These are phyloP conservation scores for Strigamia crassipes DNA, from an alignment of 2,888 invertebrate species.

Conservation along the genomic window DNA sequence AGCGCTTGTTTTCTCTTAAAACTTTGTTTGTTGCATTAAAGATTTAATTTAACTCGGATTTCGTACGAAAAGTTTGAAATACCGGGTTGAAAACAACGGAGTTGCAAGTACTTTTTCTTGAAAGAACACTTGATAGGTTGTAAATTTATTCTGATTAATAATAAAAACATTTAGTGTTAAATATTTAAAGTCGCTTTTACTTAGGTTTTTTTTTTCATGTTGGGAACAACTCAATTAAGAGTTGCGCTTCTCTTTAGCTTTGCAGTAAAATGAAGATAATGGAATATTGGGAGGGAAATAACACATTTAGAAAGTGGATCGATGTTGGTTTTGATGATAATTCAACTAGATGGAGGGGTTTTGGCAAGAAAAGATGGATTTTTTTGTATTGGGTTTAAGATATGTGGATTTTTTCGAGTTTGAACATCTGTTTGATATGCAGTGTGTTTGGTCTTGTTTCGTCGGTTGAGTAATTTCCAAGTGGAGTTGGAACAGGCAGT, in stretches of 20 bases:
- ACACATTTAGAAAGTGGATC: slow-evolving; percentile 7
- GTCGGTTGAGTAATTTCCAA: slow-evolving; percentile 27
- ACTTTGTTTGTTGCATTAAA: background rate
- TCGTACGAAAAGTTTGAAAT: no score
- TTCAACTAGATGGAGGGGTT: background rate
- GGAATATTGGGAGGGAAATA: background rate
- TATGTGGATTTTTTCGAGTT: background rate
- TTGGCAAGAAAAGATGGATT: background rate
- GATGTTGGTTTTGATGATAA: background rate
- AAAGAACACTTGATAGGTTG: no score
- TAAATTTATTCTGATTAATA: no score
- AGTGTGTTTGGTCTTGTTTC: background rate
- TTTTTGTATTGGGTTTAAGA: background rate
- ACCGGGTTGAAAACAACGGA: no score
- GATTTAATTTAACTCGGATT: no score
- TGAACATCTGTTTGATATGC: slow-evolving; percentile 17
- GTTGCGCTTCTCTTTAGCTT: background rate
- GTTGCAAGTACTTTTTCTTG: no score
- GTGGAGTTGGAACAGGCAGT: slow-evolving; percentile 9
- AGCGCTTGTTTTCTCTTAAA: background rate
- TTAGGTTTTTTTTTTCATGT: background rate
- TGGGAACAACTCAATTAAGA: background rate
- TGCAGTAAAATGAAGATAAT: background rate
- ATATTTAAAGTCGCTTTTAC: background rate
- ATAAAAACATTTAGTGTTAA: no score